Evolutionary conservation across 2,113 vertebrate genomes (phyloP).

Genomic region (Melanostigma gelatinosum): DNA sequence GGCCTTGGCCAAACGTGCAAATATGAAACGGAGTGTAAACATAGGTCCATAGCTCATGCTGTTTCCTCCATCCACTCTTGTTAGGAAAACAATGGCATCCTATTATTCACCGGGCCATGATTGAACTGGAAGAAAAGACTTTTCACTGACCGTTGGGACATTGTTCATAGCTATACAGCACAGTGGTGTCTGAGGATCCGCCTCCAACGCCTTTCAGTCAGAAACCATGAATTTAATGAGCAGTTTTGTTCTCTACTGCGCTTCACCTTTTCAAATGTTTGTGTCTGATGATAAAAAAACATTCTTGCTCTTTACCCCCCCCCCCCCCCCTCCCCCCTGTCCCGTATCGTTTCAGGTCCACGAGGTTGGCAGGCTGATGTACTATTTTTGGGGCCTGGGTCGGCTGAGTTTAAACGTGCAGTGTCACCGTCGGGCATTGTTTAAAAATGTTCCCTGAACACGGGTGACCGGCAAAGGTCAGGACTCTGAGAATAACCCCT

Average conservation of each 20-base stretch:
- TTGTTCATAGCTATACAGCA: conserved; percentile 5
- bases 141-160: conserved; percentile 25
- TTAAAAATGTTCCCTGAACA: conserved; percentile 75
- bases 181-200: not conserved
- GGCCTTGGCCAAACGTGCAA: conserved; percentile 68
- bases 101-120: conserved; percentile 66
- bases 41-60: conserved; percentile 70
- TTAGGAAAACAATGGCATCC: conserved; percentile 78
- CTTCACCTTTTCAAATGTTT: conserved; percentile 8
- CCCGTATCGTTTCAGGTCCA: not conserved
- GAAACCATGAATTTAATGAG: not conserved
- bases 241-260: not conserved
- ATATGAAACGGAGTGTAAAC: conserved; percentile 74
- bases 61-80: conserved; percentile 72
- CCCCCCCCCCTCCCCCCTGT: not conserved
- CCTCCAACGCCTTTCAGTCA: not conserved
- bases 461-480: conserved; percentile 69
- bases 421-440: conserved; percentile 61
- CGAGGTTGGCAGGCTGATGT: not conserved
- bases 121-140: conserved; percentile 53
- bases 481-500: conserved; percentile 67
- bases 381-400: conserved; percentile 30
- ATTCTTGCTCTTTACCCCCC: conserved; percentile 18
- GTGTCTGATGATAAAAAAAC: conserved; percentile 17
- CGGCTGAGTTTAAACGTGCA: conserved; percentile 31